A percentile compares a stretch with the other conserved stretches of the same genome.
Evolutionary conservation across 2,797 vertebrate species (phyloP).

Genomic region (Tragopan temminckii): DNA sequence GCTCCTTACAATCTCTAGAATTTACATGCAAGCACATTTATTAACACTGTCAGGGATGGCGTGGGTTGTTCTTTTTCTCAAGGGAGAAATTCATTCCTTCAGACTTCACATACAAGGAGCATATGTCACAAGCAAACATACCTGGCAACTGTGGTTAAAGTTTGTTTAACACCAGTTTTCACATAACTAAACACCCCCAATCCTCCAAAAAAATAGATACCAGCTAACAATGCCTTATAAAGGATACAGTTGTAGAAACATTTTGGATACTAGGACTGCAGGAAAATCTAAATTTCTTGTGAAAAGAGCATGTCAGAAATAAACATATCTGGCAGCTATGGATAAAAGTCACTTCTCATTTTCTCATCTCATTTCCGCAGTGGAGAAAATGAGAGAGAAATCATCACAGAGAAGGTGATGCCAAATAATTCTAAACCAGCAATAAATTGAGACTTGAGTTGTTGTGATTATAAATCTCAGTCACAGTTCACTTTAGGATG

Average conservation of each 20-base stretch:
- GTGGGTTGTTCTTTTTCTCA: background rate
- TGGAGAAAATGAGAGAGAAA: too few relatives aligned
- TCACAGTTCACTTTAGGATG: background rate
- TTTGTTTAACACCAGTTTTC: background rate
- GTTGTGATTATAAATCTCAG: background rate
- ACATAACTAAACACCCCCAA: background rate
- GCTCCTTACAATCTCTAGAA: background rate
- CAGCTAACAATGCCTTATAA: background rate
- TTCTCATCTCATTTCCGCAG: background rate
- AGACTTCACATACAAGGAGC: fast-evolving
- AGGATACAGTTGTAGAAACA: background rate
- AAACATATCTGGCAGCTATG: background rate
- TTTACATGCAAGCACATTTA: background rate
- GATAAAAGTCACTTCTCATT: background rate
- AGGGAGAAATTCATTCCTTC: background rate
- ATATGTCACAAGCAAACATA: background rate
- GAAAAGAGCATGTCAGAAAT: background rate
- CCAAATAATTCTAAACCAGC: conserved; percentile 17
- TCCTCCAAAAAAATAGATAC: background rate
- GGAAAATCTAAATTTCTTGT: background rate
- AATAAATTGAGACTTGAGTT: background rate
- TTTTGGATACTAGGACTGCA: background rate
- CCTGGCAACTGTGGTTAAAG: background rate
- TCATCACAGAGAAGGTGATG: background rate
- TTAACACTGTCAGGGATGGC: background rate